phyloP scores from a whole-genome alignment of 2,797 vertebrate species.

The Gambelia wislizenii region DNA sequence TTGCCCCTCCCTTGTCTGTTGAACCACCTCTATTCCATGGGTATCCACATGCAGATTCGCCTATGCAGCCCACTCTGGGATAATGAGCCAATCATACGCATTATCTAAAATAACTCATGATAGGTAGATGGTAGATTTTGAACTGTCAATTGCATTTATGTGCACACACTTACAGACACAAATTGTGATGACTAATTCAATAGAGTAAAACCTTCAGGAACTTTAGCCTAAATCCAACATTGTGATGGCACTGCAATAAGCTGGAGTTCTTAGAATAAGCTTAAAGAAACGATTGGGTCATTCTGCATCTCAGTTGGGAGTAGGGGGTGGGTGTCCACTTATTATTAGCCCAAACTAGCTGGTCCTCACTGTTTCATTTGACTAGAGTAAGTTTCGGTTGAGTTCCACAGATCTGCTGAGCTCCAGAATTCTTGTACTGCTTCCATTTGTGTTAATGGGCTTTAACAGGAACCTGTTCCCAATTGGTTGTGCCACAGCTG shows the following conservation, averaged over 20 bases:
- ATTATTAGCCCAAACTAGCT: background rate
- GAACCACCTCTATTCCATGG: background rate
- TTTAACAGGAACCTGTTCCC: background rate
- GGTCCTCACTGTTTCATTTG: background rate
- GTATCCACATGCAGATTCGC: background rate
- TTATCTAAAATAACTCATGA: background rate
- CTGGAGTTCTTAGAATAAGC: no score
- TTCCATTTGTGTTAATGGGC: background rate
- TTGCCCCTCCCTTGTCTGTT: no score
- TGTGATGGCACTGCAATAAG: no score
- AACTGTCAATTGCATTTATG: no score
- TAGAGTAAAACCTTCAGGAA: no score
- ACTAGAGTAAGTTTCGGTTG: background rate
- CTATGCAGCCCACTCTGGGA: background rate
- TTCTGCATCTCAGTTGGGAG: no score
- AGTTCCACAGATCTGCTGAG: background rate
- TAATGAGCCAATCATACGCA: background rate
- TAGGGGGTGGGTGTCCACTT: no score
- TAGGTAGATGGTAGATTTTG: no score
- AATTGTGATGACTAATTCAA: no score
- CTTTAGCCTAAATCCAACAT: no score
- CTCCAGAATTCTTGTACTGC: background rate
- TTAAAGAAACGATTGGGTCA: no score
- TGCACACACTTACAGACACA: no score
- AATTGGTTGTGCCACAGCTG: background rate